Evolutionary conservation across 2,113 vertebrate genomes (phyloP).

Genomic region (Dicrurus megarhynchus): DNA sequence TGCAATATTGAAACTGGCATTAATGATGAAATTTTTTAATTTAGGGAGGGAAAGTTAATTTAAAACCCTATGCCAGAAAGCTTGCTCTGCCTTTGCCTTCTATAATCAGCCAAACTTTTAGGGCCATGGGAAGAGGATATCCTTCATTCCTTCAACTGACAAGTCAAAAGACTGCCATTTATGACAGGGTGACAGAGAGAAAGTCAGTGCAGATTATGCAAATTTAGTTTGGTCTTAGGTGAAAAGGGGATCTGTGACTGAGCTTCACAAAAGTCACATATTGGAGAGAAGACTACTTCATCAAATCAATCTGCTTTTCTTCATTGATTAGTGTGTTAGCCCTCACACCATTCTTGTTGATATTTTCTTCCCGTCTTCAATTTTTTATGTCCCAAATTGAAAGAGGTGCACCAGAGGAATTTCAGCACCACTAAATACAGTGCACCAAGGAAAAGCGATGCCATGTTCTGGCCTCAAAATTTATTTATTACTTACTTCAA

Average conservation of each 20-base stretch:
- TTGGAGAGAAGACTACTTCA: background rate
- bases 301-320: background rate
- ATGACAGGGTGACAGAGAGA: background rate
- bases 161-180: background rate
- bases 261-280: background rate
- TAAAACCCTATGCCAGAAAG: background rate
- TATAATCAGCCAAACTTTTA: background rate
- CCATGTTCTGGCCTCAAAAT: background rate
- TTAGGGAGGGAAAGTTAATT: background rate
- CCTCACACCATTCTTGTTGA: background rate
- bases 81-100: background rate
- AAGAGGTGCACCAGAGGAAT: background rate
- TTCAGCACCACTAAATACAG: background rate
- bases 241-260: background rate
- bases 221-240: background rate
- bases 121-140: background rate
- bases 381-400: background rate
- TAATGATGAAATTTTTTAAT: background rate
- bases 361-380: background rate
- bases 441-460: background rate
- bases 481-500: background rate
- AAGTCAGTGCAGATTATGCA: background rate
- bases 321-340: background rate
- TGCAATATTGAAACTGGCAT: background rate
- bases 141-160: background rate